phyloP scores from a whole-genome alignment of 2,888 invertebrate genomes.

The Clepsis dumicolana region DNA sequence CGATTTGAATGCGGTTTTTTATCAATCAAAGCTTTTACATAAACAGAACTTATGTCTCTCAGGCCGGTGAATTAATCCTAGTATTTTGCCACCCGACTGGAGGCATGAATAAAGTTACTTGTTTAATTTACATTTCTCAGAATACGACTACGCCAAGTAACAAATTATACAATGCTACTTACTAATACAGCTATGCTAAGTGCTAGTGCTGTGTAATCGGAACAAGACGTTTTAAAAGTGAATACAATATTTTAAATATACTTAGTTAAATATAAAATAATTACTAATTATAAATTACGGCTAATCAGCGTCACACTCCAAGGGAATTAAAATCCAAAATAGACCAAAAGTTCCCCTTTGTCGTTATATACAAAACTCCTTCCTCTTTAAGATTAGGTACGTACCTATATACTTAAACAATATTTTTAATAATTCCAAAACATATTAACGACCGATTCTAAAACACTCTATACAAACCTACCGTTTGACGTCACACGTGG shows the following conservation, averaged over 20 bases:
- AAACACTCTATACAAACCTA: neutral
- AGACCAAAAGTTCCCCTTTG: no score
- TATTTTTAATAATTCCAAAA: no score
- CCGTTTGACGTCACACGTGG: neutral
- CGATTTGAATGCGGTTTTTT: no score
- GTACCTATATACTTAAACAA: no score
- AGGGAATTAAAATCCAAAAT: no score
- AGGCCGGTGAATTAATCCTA: neutral
- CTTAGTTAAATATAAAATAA: no score
- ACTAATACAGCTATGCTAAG: neutral
- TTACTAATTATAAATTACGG: no score
- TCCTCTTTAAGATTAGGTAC: no score
- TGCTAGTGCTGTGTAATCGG: neutral
- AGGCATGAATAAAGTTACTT: conserved; percentile 21
- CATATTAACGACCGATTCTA: no score
- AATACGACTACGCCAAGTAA: conserved; percentile 4
- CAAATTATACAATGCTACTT: neutral
- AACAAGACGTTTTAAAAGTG: neutral
- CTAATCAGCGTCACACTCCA: no score
- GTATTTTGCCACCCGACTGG: conserved; percentile 11
- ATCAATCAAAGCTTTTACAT: conserved; percentile 9
- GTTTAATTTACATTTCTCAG: conserved; percentile 12
- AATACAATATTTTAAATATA: no score
- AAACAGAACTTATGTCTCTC: conserved; percentile 6
- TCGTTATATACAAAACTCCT: no score